Conservation (phyloP, 2,113 vertebrate genomes). For the Centrocercus urophasianus region DNA sequence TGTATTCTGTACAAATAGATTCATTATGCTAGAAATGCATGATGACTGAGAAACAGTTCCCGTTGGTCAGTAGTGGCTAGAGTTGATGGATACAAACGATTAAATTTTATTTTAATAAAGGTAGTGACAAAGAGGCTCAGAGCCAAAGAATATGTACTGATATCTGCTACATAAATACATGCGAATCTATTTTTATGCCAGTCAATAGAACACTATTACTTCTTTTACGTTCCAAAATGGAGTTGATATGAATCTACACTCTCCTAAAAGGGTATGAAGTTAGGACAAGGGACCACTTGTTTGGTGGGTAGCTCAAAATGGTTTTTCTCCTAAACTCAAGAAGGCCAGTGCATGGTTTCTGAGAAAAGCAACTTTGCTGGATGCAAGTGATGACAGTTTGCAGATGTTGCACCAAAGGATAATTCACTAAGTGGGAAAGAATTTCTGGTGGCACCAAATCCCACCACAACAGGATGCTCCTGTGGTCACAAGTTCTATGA, state of each 20-base stretch:
- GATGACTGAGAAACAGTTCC: background rate
- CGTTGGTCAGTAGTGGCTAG: slow-evolving; percentile 2
- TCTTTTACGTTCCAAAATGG: background rate
- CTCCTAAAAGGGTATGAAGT: background rate
- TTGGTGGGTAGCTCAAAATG: background rate
- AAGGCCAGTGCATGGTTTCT: background rate
- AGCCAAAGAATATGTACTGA: background rate
- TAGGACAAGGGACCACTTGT: background rate
- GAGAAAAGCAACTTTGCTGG: background rate
- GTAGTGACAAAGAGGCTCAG: slow-evolving; percentile 21
- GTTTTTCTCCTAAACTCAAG: background rate
- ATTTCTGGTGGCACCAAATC: background rate
- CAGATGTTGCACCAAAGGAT: background rate
- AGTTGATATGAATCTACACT: background rate
- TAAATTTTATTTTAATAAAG: slow-evolving; percentile 51
- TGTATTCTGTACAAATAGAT: slow-evolving; percentile 29
- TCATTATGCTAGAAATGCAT: slow-evolving; percentile 2
- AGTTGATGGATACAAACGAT: slow-evolving; percentile 51
- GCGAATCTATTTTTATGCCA: background rate
- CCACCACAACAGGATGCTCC: rapidly evolving
- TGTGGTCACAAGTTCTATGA: background rate
- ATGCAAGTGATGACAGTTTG: rapidly evolving
- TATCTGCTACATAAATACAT: background rate
- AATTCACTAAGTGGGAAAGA: rapidly evolving
- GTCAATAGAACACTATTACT: background rate